Conservation (phyloP, 2,797 vertebrate species). For the Ptychobarbus kaznakovi region DNA sequence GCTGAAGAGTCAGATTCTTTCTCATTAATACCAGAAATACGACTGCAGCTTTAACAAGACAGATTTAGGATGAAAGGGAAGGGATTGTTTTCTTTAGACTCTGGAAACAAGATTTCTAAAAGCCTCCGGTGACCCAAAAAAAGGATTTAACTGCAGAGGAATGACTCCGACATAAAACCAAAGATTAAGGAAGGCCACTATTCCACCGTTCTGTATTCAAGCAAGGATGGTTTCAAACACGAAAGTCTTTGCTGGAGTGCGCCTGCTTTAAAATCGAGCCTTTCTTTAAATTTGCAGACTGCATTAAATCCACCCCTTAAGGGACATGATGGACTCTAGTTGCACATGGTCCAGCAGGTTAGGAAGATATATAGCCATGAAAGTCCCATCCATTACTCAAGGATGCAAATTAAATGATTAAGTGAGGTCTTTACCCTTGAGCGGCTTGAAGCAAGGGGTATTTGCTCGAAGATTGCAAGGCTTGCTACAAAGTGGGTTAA, state of each 20-base stretch:
- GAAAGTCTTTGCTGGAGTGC: conserved; percentile 1
- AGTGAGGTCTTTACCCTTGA: background rate
- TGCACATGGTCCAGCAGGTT: conserved; percentile 20
- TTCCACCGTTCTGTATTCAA: conserved; percentile 37
- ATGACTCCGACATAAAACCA: conserved; percentile 10
- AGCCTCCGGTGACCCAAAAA: conserved; percentile 31
- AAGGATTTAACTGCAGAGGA: conserved; percentile 26
- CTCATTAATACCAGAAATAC: conserved; percentile 16
- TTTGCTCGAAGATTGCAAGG: conserved; percentile 15
- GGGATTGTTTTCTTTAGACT: conserved; percentile 20
- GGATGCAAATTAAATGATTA: conserved; percentile 33
- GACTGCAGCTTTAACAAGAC: conserved; percentile 6
- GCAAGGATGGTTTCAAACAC: background rate
- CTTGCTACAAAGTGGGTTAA: background rate
- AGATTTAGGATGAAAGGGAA: conserved; percentile 37
- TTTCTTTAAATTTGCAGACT: conserved; percentile 13
- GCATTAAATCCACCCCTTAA: conserved; percentile 20
- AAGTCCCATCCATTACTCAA: conserved; percentile 6
- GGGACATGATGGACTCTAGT: background rate
- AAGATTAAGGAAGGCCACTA: conserved; percentile 20
- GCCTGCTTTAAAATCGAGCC: conserved; percentile 24
- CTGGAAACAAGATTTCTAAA: conserved; percentile 10
- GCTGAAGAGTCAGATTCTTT: background rate
- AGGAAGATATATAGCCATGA: conserved; percentile 18
- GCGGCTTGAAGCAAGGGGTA: background rate